Evolutionary conservation across 2,888 invertebrate species (phyloP), one percentile per base, ranked within the genome.

Genomic region (Scaptomyza flava): DNA sequence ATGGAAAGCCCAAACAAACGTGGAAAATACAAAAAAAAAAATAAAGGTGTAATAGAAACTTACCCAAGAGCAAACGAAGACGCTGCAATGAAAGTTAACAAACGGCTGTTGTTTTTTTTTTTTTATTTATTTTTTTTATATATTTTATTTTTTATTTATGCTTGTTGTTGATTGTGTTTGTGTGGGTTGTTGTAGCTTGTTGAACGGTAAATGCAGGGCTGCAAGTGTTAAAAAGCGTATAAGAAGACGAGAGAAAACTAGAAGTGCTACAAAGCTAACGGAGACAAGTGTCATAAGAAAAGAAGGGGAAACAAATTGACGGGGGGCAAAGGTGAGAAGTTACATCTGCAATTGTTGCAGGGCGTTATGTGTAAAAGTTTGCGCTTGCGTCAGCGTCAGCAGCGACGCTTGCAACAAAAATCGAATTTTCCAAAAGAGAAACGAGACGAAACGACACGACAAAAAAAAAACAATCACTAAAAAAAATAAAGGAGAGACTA

Each of bases 351-450:
- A 20, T 34, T 33, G 47, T 56, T 51, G 67, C 67, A 70, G 58
- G 46, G 56, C 46, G 51, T 23, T 17, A 56, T 63, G n/a, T 36
- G 48, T 43, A 47, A 58, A 64, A 54, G 61, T 56, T 65, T 61
- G 69, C 74, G 74, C 66, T 75, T 75, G 75, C 75, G 75, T 75
- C 74, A 66, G 68, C 65, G 65, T 62, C 67, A 34, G 43, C 63
- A 64, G 46, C 56, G 64, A 36, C 47, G 63, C 63, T 47, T 70
- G 70, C 66, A 74, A 64, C 50, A 36, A 48, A 71, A 75, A 75
- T 75, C 67, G 75, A 75, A 75, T 75, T 75, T 75, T 61, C 71
- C 45, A 71, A 75, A 63, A 58, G 47, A 14, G 36, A 42, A 14
- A 41, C 8, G 38, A 41, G 14, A 41, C 41, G 41, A 48, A 33